Percentiles rank a stretch among this genome's conserved stretches.
These are phyloP conservation scores for Temnothorax curvispinosus DNA, from an alignment of 1,140 invertebrate species.

Conservation along the genomic window DNA sequence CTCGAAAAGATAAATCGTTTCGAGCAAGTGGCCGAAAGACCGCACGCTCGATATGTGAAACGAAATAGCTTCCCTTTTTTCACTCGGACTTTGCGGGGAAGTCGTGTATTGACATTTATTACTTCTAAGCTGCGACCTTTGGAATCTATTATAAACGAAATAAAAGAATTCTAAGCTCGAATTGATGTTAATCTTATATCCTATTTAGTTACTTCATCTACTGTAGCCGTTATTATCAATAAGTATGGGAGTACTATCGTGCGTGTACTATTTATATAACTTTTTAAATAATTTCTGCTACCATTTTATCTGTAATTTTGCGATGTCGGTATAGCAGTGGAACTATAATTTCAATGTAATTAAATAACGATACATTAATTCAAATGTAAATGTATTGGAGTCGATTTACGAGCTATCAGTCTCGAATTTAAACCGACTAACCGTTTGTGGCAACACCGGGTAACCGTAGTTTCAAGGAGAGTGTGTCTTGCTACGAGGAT, in stretches of 20 bases:
- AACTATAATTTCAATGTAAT: conserved; percentile 35
- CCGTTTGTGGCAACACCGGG: conserved; percentile 5
- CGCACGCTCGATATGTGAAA: conserved; percentile 14
- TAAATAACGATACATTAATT: conserved; percentile 5
- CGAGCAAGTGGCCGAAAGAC: background rate
- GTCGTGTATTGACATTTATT: conserved; percentile 22
- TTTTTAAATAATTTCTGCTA: background rate
- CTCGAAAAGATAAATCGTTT: conserved; percentile 42
- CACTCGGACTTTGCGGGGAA: background rate
- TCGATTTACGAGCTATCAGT: conserved; percentile 28
- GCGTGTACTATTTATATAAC: background rate
- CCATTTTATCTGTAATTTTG: background rate
- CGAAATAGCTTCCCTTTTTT: background rate
- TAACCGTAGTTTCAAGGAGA: background rate
- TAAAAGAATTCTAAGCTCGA: background rate
- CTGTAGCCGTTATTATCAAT: background rate
- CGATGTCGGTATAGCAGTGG: background rate
- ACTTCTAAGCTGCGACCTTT: background rate
- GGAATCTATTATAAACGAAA: background rate
- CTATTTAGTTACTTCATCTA: background rate
- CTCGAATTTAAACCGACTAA: conserved; percentile 53
- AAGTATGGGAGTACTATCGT: background rate
- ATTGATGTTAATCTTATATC: background rate
- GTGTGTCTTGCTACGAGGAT: conserved; percentile 35
- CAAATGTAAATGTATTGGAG: background rate